phyloP scores from a whole-genome alignment of 1,140 invertebrate genomes.

The Adoxophyes honmai region DNA sequence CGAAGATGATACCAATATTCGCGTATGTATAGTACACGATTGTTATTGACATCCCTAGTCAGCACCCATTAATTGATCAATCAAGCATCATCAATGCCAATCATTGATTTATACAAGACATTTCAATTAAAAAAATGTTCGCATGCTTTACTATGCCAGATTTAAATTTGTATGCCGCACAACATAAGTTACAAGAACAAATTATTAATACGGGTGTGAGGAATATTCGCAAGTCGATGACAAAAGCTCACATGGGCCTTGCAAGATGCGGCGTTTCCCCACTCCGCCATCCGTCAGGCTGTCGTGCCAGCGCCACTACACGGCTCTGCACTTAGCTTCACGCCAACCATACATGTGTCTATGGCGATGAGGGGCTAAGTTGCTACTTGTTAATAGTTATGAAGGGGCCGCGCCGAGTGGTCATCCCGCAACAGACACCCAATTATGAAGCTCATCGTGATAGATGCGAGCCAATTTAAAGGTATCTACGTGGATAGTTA shows the following conservation, averaged over 20 bases:
- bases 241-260: conserved; percentile 25
- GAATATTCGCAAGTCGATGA: conserved; percentile 22
- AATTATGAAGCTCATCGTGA: conserved; percentile 36
- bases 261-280: conserved; percentile 34
- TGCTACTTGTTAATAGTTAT: conserved; percentile 51
- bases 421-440: conserved; percentile 36
- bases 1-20: no score
- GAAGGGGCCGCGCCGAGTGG: conserved; percentile 35
- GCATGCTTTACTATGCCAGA: no score
- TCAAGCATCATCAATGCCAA: no score
- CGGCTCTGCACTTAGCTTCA: conserved; percentile 53
- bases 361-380: conserved; percentile 37
- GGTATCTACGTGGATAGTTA: not conserved
- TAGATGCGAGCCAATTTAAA: conserved; percentile 28
- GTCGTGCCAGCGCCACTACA: conserved; percentile 40
- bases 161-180: no score
- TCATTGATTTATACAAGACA: no score
- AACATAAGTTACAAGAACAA: no score
- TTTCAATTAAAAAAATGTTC: no score
- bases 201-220: conserved; percentile 3
- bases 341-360: conserved; percentile 45
- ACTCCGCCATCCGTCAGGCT: conserved; percentile 51
- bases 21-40: no score
- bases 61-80: no score
- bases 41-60: no score